phyloP scores from a whole-genome alignment of 2,797 vertebrate species.

The Hozukius guyotensis region DNA sequence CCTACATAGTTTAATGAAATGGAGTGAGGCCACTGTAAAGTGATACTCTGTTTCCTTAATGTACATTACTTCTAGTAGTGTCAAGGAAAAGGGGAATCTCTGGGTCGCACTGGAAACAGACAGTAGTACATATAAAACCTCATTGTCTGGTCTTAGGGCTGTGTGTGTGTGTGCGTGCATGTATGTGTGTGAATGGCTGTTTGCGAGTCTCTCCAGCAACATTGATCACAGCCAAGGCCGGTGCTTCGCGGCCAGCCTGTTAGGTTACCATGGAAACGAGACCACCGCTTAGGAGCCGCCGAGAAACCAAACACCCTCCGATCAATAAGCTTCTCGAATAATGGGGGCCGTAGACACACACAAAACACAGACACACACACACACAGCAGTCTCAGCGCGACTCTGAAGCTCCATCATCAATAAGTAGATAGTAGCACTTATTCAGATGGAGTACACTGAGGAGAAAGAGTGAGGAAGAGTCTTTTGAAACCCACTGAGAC shows the following conservation, averaged over 20 bases:
- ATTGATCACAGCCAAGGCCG: constrained; percentile 73
- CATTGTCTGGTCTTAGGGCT: constrained; percentile 44
- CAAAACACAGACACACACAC: constrained; percentile 6
- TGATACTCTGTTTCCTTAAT: neutral
- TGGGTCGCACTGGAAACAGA: constrained; percentile 24
- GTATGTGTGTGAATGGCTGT: constrained; percentile 9
- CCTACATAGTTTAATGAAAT: neutral
- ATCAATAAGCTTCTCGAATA: constrained; percentile 81
- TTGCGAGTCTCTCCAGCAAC: constrained; percentile 55
- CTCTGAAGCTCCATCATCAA: constrained; percentile 54
- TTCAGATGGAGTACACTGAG: constrained; percentile 33
- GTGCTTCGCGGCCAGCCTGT: constrained; percentile 66
- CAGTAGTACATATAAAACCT: constrained; percentile 29
- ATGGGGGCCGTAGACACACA: constrained; percentile 43
- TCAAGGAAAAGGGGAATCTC: neutral
- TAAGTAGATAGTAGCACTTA: constrained; percentile 51
- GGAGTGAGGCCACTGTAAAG: neutral
- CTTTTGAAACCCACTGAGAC: constrained; percentile 62
- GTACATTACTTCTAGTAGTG: neutral
- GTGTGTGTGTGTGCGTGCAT: constrained; percentile 5
- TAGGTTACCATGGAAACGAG: constrained; percentile 80
- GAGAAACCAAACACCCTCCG: constrained; percentile 77
- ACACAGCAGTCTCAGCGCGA: constrained; percentile 8
- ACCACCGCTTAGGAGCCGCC: constrained; percentile 58
- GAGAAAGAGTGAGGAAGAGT: constrained; percentile 35